These are phyloP conservation scores for Nephrotoma appendiculata DNA, from an alignment of 2,888 invertebrate species.

Conservation along the genomic window DNA sequence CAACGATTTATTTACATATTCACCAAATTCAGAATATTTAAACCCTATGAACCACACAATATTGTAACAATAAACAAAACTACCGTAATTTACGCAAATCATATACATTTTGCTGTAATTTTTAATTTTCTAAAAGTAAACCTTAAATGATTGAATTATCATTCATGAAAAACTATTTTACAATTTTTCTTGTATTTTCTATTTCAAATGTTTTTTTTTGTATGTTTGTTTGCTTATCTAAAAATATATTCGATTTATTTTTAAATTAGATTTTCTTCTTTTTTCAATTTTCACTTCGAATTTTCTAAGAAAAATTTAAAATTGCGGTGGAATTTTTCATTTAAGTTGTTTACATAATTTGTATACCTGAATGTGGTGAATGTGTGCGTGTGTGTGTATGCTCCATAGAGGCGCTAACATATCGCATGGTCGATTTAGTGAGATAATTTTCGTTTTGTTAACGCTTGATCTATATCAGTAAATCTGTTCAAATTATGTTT, in stretches of 20 bases:
- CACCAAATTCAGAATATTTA: too few relatives aligned
- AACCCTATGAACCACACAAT: too few relatives aligned
- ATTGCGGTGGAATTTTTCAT: background rate
- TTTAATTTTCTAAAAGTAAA: background rate
- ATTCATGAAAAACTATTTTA: background rate
- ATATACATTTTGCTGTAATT: background rate
- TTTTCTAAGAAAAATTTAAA: background rate
- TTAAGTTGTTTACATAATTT: background rate
- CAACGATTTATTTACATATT: too few relatives aligned
- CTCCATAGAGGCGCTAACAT: background rate
- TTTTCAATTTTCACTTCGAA: background rate
- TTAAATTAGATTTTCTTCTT: background rate
- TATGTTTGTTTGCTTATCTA: background rate
- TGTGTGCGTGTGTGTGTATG: background rate
- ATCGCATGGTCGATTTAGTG: background rate
- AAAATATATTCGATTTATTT: background rate
- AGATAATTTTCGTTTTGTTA: background rate
- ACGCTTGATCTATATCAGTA: background rate
- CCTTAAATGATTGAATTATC: background rate
- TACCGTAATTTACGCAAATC: background rate
- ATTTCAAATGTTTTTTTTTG: background rate
- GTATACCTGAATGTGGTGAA: background rate
- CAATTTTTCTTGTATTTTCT: background rate
- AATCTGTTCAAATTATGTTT: too few relatives aligned
- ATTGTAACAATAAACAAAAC: background rate